A percentile compares a stretch with the other conserved stretches of the same genome.
Evolutionary conservation across 2,888 invertebrate species (phyloP).

Genomic region (Linnaemya vulpina): DNA sequence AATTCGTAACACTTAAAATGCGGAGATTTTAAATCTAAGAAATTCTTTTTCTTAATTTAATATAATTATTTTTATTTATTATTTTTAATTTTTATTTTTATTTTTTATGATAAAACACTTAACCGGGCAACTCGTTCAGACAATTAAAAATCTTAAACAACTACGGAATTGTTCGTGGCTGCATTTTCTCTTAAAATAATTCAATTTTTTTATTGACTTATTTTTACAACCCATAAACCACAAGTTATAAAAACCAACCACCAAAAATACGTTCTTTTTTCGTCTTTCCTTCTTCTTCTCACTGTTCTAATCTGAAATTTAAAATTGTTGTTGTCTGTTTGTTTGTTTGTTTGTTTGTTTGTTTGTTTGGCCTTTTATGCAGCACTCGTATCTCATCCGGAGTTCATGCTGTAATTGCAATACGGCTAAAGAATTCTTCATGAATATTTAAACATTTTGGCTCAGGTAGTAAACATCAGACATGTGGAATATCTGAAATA

Average conservation of each 20-base stretch:
- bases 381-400: conserved; percentile 6
- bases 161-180: background rate
- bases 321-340: background rate
- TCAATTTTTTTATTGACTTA: conserved; percentile 29
- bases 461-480: conserved; percentile 60
- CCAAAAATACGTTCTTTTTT: background rate
- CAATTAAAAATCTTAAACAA: conserved; percentile 58
- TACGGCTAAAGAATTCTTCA: conserved; percentile 57
- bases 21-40: conserved; percentile 30
- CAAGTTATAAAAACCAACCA: conserved; percentile 66
- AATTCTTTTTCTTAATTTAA: no score
- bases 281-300: background rate
- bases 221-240: conserved; percentile 62
- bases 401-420: conserved; percentile 64
- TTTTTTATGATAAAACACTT: conserved; percentile 5
- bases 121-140: conserved; percentile 43
- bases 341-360: background rate
- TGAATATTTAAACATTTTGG: conserved; percentile 67
- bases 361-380: conserved; percentile 20
- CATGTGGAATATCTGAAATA: conserved; percentile 27
- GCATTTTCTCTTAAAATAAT: conserved; percentile 32
- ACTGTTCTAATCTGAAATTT: conserved; percentile 39
- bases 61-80: no score
- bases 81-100: no score
- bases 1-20: conserved; percentile 17